A percentile compares a stretch with the other conserved stretches of the same genome.
These are phyloP conservation scores for Drosophila rhopaloa DNA, from an alignment of 1,140 invertebrate genomes.

Conservation along the genomic window DNA sequence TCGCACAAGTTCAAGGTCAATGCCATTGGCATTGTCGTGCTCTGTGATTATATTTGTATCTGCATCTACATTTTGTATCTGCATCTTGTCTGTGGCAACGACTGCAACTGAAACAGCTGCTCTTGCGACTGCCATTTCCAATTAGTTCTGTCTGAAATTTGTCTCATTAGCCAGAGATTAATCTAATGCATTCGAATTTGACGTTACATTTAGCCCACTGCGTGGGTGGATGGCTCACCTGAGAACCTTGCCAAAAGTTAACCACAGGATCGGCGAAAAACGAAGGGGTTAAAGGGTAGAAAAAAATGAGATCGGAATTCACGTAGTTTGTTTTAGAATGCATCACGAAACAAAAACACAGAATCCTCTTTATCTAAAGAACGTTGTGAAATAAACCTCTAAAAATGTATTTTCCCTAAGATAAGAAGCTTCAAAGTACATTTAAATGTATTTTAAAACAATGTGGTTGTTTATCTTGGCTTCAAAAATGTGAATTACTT, in stretches of 20 bases:
- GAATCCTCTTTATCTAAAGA: background rate
- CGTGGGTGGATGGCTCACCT: constrained; percentile 46
- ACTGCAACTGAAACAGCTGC: constrained; percentile 37
- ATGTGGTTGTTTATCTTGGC: background rate
- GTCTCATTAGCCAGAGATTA: constrained; percentile 76
- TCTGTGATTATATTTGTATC: constrained; percentile 25
- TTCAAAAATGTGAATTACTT: background rate
- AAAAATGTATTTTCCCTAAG: background rate
- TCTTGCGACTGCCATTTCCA: constrained; percentile 37
- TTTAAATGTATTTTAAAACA: background rate
- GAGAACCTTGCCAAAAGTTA: constrained; percentile 49
- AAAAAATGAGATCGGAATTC: background rate
- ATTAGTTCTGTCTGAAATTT: constrained; percentile 60
- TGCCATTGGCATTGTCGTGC: constrained; percentile 38
- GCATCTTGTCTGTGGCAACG: constrained; percentile 32
- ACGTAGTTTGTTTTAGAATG: background rate
- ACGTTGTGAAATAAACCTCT: background rate
- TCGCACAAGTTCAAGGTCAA: constrained; percentile 63
- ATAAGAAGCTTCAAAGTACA: background rate
- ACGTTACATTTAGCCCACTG: constrained; percentile 54
- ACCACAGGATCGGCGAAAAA: background rate
- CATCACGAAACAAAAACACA: background rate
- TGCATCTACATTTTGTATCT: constrained; percentile 9
- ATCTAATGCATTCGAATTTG: constrained; percentile 72
- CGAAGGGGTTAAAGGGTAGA: background rate